A percentile compares a stretch with the other conserved stretches of the same genome.
phyloP scores from a whole-genome alignment of 2,797 vertebrate genomes.

The Urocyon cinereoargenteus region DNA sequence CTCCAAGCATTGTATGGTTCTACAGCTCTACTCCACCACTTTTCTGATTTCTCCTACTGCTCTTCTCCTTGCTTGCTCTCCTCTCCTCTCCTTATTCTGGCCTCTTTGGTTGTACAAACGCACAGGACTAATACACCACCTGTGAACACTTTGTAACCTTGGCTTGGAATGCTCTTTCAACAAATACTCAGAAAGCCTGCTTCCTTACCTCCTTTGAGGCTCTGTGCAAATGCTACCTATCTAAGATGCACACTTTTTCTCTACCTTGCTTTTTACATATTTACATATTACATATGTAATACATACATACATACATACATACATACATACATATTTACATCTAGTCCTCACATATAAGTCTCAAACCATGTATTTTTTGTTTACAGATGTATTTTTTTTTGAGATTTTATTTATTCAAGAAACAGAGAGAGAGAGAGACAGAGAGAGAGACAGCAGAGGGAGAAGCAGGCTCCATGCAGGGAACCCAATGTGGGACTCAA shows the following conservation, averaged over 20 bases:
- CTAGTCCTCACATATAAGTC: no score
- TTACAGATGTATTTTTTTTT: not conserved
- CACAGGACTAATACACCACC: not conserved
- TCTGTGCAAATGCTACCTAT: not conserved
- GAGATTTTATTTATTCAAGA: no score
- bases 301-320: no score
- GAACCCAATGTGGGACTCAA: no score
- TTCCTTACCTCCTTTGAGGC: not conserved
- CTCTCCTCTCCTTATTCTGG: not conserved
- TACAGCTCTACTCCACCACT: not conserved
- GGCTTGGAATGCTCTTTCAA: not conserved
- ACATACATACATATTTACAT: no score
- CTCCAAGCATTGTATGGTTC: rapidly evolving
- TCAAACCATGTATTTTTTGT: no score
- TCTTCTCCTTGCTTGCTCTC: not conserved
- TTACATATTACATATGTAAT: no score
- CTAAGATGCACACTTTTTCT: not conserved
- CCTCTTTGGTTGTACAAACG: not conserved
- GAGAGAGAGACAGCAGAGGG: no score
- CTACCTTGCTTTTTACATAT: not conserved
- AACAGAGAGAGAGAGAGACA: no score
- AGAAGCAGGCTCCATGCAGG: no score
- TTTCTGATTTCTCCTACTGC: rapidly evolving
- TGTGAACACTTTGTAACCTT: not conserved
- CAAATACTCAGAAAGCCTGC: not conserved